Base-by-base conservation (phyloP, 2,113 vertebrate species). In the Addax nasomaculatus region DNA sequence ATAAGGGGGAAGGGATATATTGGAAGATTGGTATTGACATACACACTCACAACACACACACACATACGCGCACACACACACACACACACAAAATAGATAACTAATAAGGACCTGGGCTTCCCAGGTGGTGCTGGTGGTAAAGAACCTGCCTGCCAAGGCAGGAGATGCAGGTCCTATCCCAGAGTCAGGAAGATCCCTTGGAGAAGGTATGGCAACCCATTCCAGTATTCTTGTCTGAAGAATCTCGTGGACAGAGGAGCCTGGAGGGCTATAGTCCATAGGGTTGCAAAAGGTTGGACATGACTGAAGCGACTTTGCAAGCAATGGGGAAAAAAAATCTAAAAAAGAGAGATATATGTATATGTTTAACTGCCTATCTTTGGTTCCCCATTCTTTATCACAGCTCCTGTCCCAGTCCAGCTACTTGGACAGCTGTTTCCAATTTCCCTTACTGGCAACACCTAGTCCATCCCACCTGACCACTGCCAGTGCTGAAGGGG, bases 61-160 rank as follows among this genome's bases (percentile, higher is more conserved):
- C 15, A 33, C 30, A 49, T 0, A 62, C 2, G 30, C 6, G 30
- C 6, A 62, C 4, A n/a, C 4, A 67, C 4, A n/a, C 2, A 36
- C 5, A 45, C 9, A 47, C 2, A 78, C 15, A 33, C 30, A 49
- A 6, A 49, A 6, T 78, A 47, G 13, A 47, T 80, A 79, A 30
- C 15, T 49, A 47, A 33, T 79, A 80, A 49, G 29, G 45, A 21
- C 45, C 16, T 49, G 67, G 19, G 19, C n/a, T 39, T 70, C 19
- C 67, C 67, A 70, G n/a, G 67, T 70, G 67, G n/a, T 70, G n/a
- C 64, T 49, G 33, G 29, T 47, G 29, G 29, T 49, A 80, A 80
- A 80, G 78, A 80, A 49, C 29, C 45, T 78, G 27, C 67, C 67
- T 36, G 67, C 67, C 67, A 70, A 36, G 23, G n/a, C 67, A 39